A percentile compares a stretch with the other conserved stretches of the same genome.
These are phyloP conservation scores for Bufo gargarizans DNA, from an alignment of 2,113 vertebrate genomes.

Conservation along the genomic window DNA sequence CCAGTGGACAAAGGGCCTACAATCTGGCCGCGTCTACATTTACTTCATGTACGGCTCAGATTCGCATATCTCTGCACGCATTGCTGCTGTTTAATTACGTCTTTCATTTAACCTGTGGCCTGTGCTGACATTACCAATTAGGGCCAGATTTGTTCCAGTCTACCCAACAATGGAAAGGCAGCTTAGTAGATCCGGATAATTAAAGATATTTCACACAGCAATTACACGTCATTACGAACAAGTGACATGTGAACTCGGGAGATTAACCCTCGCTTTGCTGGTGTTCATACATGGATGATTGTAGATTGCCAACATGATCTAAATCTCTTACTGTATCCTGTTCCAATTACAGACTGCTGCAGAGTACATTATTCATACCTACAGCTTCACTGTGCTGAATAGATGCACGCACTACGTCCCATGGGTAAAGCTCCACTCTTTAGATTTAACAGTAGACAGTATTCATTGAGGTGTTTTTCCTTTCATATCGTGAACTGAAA, in stretches of 20 bases:
- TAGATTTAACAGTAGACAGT: neutral
- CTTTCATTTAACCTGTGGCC: constrained; percentile 46
- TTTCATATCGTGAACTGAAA: no score
- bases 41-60: neutral
- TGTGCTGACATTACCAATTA: constrained; percentile 42
- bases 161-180: constrained; percentile 23
- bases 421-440: neutral
- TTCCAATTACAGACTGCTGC: neutral
- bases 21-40: neutral
- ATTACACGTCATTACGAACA: constrained; percentile 38
- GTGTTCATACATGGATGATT: neutral
- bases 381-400: neutral
- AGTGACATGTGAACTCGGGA: constrained; percentile 27
- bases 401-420: neutral
- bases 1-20: neutral
- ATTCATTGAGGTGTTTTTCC: neutral
- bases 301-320: neutral
- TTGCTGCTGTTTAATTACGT: constrained; percentile 39
- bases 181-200: constrained; percentile 33
- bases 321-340: neutral
- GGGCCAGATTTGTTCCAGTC: constrained; percentile 30
- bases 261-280: constrained; percentile 7
- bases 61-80: neutral
- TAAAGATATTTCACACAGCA: constrained; percentile 41
- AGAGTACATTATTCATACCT: neutral